Evolutionary conservation across 2,888 invertebrate genomes (phyloP), one percentile per base, ranked within the genome.

Genomic region (Lochmaea crataegi): DNA sequence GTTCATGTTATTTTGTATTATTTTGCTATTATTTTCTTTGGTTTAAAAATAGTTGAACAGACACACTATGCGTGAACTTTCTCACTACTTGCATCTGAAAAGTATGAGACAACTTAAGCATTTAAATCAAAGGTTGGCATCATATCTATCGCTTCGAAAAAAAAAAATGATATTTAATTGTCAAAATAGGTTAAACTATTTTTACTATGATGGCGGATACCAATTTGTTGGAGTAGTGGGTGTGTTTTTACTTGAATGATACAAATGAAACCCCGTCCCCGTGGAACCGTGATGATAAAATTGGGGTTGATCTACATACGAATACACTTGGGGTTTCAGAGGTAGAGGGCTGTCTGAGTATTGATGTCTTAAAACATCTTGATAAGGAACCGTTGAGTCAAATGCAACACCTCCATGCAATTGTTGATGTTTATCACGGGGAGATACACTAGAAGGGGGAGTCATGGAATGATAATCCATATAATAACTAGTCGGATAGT

Each of bases 381-480:
- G 87, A 77, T 85, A 87, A 78, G 74, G 87, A 84, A 76, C 89
- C 81, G 84, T 85, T 74, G 85, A 87, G 78, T 86, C 88, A 73
- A 87, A 87, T 22, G 87, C 88, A 85, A 87, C 90, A 86, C 76
- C 90, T 83, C 86, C 89, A 73, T 89, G 89, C 73, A 88, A 86
- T 80, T 92, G 92, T 81, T 91, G 94, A 85, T 88, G 92, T 80
- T 92, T 96, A 83, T 97, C 97, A 75, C 97, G 90, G 0, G 98
- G 97, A 6, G 97, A 97, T 1, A 97, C 97, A 4, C 97, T 97
- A n/a, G 96, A 96, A 67, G 98, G 98, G 68, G 97, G 97, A 5
- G 97, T 97, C 95, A 98, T 97, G 56, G 96, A 94, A 86, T 97
- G 97, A 83, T 96, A 96, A 83, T 95, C 95, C 77, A 93, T 93